Evolutionary conservation across 2,888 invertebrate genomes (phyloP), one percentile per base, ranked within the genome.

Genomic region (Noctua janthe): DNA sequence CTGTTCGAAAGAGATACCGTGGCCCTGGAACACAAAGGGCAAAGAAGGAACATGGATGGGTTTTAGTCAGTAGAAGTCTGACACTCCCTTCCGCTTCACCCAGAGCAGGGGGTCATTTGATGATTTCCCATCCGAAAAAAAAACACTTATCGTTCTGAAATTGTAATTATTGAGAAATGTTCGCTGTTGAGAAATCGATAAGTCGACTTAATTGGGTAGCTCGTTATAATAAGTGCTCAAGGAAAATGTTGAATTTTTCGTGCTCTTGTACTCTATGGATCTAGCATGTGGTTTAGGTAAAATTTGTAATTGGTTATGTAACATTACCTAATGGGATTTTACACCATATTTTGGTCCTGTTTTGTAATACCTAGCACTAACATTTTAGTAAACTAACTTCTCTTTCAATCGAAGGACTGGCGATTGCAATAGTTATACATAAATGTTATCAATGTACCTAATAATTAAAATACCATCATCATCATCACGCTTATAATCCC

Each of bases 111-210:
- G 29, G 29, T 29, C 29, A 29, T 29, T 29, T 29, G 29, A 29
- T 29, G 29, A 29, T 29, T 29, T 29, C 29, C 29, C 29, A 29
- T 29, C 29, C 29, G 29, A 29, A 29, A 29, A 29, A 29, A 29
- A 29, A 29, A 29, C 74, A 70, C 71, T 74, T 76, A 82, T 67
- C 35, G 81, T 84, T 72, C 74, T 78, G 76, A 80, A 87, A 73
- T 74, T n/a, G 62, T 73, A 76, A 78, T 74, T 49, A 71, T 77
- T 76, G 74, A 75, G 77, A 76, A 88, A 83, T 86, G 62, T 71
- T 35, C 17, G 2, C 54, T 62, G 56, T 72, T 56, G 75, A 43
- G 43, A 71, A 71, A 85, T 83, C 76, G 76, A 87, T 83, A 82
- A 73, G 59, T 66, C 35, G 51, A 29, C 35, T 13, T 77, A 72